These are phyloP conservation scores for Tiliacea aurago DNA, from an alignment of 2,888 invertebrate species.

Conservation along the genomic window DNA sequence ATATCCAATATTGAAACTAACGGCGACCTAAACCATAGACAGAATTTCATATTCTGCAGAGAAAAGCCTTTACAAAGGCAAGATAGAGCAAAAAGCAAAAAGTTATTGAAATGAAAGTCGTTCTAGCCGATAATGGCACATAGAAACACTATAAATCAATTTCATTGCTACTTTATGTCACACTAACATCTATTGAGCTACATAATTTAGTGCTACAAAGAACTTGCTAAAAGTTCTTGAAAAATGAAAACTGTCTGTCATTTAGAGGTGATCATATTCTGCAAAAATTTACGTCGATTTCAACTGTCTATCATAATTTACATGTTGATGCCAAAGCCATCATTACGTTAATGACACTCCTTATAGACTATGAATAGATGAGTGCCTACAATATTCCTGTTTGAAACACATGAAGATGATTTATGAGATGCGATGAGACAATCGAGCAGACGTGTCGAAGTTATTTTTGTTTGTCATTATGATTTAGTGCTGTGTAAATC, in stretches of 20 bases:
- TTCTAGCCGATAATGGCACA: neutral
- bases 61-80: neutral
- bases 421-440: conserved; percentile 49
- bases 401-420: conserved; percentile 66
- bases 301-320: conserved; percentile 70
- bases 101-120: neutral
- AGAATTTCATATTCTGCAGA: neutral
- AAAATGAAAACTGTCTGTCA: conserved; percentile 23
- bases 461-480: conserved; percentile 24
- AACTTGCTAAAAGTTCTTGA: conserved; percentile 4
- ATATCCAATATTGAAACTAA: no score
- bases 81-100: conserved; percentile 3
- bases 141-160: conserved; percentile 19
- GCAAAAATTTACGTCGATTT: conserved; percentile 56
- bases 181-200: neutral
- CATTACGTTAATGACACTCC: conserved; percentile 71
- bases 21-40: neutral
- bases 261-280: conserved; percentile 28
- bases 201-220: conserved; percentile 2
- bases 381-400: conserved; percentile 63
- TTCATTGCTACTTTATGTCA: conserved; percentile 5
- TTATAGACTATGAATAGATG: conserved; percentile 51
- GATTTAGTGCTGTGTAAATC: conserved; percentile 13
- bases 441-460: conserved; percentile 10
- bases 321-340: conserved; percentile 65